These are phyloP conservation scores for Xylota segnis DNA, from an alignment of 2,888 invertebrate species.

Conservation along the genomic window DNA sequence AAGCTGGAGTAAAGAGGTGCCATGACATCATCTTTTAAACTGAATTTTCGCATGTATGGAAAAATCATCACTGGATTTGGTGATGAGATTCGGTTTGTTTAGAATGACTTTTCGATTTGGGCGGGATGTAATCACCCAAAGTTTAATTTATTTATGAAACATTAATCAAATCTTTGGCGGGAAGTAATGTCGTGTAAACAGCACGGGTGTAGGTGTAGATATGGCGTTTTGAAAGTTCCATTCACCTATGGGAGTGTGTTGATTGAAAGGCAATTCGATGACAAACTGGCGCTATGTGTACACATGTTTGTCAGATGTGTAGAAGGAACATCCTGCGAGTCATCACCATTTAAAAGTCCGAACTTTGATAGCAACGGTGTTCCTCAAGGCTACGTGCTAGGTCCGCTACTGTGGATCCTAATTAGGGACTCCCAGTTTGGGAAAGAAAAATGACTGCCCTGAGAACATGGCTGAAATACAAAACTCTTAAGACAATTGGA, in stretches of 20 bases:
- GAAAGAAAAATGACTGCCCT: too few relatives aligned
- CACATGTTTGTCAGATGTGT: too few relatives aligned
- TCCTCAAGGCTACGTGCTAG: too few relatives aligned
- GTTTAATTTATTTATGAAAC: background rate
- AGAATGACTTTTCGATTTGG: conserved; percentile 7
- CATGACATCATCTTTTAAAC: conserved; percentile 42
- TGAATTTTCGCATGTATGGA: conserved; percentile 9
- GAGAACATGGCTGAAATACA: too few relatives aligned
- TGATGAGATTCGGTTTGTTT: conserved; percentile 15
- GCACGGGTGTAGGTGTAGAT: background rate
- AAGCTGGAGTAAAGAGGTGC: conserved; percentile 17
- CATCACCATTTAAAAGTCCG: too few relatives aligned
- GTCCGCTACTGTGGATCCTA: too few relatives aligned
- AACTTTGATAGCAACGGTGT: too few relatives aligned
- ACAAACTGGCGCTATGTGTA: too few relatives aligned
- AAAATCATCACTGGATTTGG: conserved; percentile 3
- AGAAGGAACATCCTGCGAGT: too few relatives aligned
- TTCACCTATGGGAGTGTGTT: background rate
- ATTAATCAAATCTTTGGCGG: background rate
- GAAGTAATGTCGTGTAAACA: conserved; percentile 7
- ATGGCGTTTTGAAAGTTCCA: background rate
- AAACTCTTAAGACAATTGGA: too few relatives aligned
- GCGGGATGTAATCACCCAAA: conserved; percentile 10
- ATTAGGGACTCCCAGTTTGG: too few relatives aligned
- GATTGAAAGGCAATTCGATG: background rate